Evolutionary conservation across 92 coral and sea anemone species (phyloP), one percentile per base, ranked within the genome.

Genomic region (Chrysogorgia sp.): DNA sequence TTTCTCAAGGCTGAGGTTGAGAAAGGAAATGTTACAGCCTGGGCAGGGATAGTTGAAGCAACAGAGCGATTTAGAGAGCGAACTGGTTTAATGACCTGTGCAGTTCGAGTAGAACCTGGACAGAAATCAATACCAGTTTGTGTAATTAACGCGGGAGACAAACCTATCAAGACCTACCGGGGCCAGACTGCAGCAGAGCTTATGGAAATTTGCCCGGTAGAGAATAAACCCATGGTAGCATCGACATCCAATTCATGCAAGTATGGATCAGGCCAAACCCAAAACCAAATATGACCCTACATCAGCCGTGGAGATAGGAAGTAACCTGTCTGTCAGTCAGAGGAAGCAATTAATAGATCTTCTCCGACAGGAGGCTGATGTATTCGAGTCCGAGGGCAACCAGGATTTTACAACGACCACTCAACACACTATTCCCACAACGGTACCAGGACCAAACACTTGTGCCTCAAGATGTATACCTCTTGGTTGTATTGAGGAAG

Each of bases 391-490:
- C 0, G 34, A 74, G 58, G 68, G 37, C 24, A 83, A 83, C 47
- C 82, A 75, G 0, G 86, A 82, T 48, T 34, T 83, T 30, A 75
- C 86, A 1, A 47, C 75, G 15, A 75, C 86, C 0, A 83, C 75
- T 48, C 69, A 75, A 0, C 86, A 83, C 40, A 63, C 14, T 5
- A 83, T 83, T 32, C 52, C 57, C 0, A 32, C 63, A 48, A 49
- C 45, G 17, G 57, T 72, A 64, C 9, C 76, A 47, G 61, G 49
- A 28, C 86, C 86, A 21, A 63, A 75, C 7, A 83, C 67, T 34
- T 83, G 86, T 55, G 56, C 86, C 64, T 57, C 76, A 45, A 63
- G 86, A 10, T 76, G 75, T 57, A 50, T 82, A 13, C 86, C 86
- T 9, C 48, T 82, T 3, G 81, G 86, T 32, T 74, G 82, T 63